phyloP scores from a whole-genome alignment of 2,113 vertebrate genomes.

The Melanotaenia duboulayi region DNA sequence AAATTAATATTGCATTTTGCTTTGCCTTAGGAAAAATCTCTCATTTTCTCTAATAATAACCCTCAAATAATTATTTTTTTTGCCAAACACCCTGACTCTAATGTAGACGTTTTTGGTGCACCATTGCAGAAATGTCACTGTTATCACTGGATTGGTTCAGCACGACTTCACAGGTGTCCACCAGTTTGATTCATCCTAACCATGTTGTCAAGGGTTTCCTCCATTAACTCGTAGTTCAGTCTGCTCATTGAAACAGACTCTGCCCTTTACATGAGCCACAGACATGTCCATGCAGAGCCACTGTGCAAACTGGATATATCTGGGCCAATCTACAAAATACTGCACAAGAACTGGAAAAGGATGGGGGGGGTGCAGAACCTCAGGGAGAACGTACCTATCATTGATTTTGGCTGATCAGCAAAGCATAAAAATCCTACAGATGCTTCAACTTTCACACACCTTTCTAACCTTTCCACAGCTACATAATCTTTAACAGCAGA shows the following conservation, averaged over 20 bases:
- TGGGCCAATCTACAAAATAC: constrained; percentile 63
- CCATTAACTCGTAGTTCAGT: constrained; percentile 31
- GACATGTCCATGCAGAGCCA: constrained; percentile 43
- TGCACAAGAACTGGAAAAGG: constrained; percentile 58
- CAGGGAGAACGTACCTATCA: not conserved
- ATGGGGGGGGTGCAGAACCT: constrained; percentile 50
- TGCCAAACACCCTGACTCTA: constrained; percentile 4
- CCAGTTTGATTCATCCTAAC: constrained; percentile 47
- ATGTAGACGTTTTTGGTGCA: constrained; percentile 38
- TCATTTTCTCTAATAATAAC: not conserved
- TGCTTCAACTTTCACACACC: not conserved
- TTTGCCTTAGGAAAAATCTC: constrained; percentile 1
- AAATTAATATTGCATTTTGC: constrained; percentile 7
- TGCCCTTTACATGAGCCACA: constrained; percentile 62
- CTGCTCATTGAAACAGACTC: constrained; percentile 12
- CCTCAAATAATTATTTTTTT: not conserved
- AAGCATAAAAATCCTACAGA: constrained; percentile 5
- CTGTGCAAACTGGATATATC: constrained; percentile 51
- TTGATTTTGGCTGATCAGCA: constrained; percentile 30
- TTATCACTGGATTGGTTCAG: constrained; percentile 52
- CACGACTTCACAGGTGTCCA: constrained; percentile 43
- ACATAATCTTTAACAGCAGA: no score
- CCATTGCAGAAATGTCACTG: constrained; percentile 32
- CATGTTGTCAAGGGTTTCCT: constrained; percentile 43
- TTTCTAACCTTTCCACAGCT: constrained; percentile 8